Evolutionary conservation across 2,113 vertebrate genomes (phyloP).

Genomic region (Lasiurus cinereus): DNA sequence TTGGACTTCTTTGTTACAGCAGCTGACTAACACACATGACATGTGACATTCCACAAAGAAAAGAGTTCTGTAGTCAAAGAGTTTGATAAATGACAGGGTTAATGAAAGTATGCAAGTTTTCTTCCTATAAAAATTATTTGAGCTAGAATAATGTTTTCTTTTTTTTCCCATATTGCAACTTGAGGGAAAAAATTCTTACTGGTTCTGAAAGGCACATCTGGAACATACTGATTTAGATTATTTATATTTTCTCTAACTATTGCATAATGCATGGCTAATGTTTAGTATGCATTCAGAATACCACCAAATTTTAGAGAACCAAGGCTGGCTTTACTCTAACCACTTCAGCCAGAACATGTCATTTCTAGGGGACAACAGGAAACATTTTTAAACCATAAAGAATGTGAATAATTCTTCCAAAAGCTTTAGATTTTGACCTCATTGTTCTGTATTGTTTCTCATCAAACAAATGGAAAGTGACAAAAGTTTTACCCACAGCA

Average conservation of each 20-base stretch:
- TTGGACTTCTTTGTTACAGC: neutral
- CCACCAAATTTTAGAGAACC: neutral
- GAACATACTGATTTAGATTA: constrained; percentile 27
- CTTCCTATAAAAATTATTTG: constrained; percentile 1
- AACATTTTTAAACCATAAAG: neutral
- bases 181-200: constrained; percentile 24
- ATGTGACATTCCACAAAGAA: neutral
- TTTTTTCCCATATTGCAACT: neutral
- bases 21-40: neutral
- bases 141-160: neutral
- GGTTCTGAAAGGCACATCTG: constrained; percentile 52
- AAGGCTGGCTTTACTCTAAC: neutral
- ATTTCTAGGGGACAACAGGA: neutral
- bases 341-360: neutral
- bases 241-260: constrained; percentile 53
- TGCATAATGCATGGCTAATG: neutral
- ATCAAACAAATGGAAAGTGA: constrained; percentile 48
- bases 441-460: neutral
- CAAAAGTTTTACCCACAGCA: neutral
- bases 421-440: neutral
- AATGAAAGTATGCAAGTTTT: neutral
- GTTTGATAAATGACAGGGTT: neutral
- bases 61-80: neutral
- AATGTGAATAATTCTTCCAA: neutral
- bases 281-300: neutral